Evolutionary conservation across 30 jellyfish, hydroid and myxozoan genomes (phyloP).

Genomic region (Kudoa iwatai): DNA sequence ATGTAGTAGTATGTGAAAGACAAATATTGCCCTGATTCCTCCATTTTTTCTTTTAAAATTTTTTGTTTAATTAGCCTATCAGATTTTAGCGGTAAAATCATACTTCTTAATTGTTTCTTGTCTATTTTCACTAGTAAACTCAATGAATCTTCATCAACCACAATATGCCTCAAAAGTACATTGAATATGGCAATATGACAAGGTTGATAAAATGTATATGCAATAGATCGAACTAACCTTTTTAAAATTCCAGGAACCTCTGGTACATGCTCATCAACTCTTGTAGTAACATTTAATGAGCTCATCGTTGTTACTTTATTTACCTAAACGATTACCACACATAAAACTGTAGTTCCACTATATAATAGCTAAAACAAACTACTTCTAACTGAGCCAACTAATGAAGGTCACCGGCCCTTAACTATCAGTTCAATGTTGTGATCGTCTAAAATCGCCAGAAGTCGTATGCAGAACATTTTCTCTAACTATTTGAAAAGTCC

Average conservation of each 20-base stretch:
- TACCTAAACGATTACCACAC: too few relatives aligned
- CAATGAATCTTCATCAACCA: constrained; percentile 65
- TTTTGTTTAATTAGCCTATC: constrained; percentile 60
- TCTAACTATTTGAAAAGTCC: too few relatives aligned
- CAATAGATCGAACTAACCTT: constrained; percentile 43
- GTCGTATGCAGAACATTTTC: too few relatives aligned
- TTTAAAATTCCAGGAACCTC: constrained; percentile 82
- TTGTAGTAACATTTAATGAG: too few relatives aligned
- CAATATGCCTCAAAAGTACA: constrained; percentile 21
- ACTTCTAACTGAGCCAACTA: too few relatives aligned
- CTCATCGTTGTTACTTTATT: too few relatives aligned
- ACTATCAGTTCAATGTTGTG: too few relatives aligned
- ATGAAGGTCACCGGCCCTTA: too few relatives aligned
- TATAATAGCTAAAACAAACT: too few relatives aligned
- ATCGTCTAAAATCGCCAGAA: too few relatives aligned
- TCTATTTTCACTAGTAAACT: constrained; percentile 33
- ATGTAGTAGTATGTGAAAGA: constrained; percentile 40
- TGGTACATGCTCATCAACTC: too few relatives aligned
- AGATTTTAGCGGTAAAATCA: constrained; percentile 14
- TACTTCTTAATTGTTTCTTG: constrained; percentile 50
- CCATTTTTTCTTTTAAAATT: constrained; percentile 40
- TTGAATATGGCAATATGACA: constrained; percentile 33
- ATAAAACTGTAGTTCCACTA: too few relatives aligned
- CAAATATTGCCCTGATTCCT: constrained; percentile 26
- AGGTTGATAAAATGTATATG: constrained; percentile 61